Evolutionary conservation across 2,797 vertebrate genomes (phyloP).

Genomic region (Centroberyx gerrardi): DNA sequence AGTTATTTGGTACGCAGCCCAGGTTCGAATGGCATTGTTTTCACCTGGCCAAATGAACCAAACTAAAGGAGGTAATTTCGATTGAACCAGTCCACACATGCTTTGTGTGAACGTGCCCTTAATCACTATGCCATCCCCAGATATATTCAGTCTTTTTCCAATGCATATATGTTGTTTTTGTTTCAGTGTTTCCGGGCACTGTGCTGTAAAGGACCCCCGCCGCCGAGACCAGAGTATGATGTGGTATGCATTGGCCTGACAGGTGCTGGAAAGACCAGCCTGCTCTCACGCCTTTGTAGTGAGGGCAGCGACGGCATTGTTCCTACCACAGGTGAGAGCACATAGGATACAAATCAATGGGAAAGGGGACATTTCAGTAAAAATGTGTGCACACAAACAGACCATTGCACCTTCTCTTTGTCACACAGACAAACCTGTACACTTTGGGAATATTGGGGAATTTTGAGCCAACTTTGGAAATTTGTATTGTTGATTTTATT

Average conservation of each 20-base stretch:
- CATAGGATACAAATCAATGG: background rate
- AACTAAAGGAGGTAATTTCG: no score
- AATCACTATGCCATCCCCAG: background rate
- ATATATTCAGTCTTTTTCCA: background rate
- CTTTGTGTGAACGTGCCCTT: background rate
- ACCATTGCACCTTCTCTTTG: background rate
- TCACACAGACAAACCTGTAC: background rate
- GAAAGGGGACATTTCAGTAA: background rate
- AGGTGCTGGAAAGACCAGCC: slow-evolving; percentile 95
- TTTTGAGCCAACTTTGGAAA: no score
- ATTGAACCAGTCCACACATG: no score
- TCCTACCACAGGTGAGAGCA: slow-evolving; percentile 93
- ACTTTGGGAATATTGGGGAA: no score
- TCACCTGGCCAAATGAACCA: no score
- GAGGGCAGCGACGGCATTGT: slow-evolving; percentile 91
- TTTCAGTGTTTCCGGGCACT: slow-evolving; percentile 97
- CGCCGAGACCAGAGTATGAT: slow-evolving; percentile 96
- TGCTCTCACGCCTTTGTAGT: slow-evolving; percentile 94
- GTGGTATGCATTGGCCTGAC: slow-evolving; percentile 98
- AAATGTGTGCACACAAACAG: slow-evolving; percentile 11
- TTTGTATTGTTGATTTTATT: no score
- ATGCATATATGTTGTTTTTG: slow-evolving; percentile 35
- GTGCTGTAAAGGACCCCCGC: slow-evolving; percentile 98
- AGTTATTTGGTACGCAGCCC: no score
- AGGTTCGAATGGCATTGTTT: no score